phyloP scores from a whole-genome alignment of 2,797 vertebrate genomes.

The Enteromius treurensis region DNA sequence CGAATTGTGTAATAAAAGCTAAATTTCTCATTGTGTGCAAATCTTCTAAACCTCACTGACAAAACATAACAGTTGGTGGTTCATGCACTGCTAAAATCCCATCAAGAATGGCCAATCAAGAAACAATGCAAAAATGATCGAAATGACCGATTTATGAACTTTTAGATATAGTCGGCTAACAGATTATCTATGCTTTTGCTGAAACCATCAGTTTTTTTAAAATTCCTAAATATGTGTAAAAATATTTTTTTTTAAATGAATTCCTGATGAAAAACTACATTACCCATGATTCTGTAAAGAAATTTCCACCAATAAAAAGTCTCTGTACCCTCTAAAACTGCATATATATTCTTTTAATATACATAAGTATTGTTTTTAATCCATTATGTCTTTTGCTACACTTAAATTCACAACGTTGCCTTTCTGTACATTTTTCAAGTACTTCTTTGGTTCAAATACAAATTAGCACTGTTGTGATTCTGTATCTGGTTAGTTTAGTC shows the following conservation, averaged over 20 bases:
- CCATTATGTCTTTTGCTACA: background rate
- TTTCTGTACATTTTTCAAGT: background rate
- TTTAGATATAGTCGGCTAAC: too few species aligned
- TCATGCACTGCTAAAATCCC: background rate
- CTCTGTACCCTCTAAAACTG: background rate
- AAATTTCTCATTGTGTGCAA: conserved; percentile 6
- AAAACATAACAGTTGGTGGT: background rate
- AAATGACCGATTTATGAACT: background rate
- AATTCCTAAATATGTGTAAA: background rate
- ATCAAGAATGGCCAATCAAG: background rate
- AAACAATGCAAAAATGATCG: background rate
- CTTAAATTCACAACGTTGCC: background rate
- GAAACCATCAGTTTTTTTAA: background rate
- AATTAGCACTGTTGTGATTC: background rate
- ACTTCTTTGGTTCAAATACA: background rate
- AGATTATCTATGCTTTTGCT: background rate
- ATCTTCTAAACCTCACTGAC: background rate
- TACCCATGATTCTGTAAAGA: background rate
- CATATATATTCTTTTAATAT: background rate
- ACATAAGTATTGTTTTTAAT: background rate
- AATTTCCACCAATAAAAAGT: background rate
- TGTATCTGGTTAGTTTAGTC: background rate
- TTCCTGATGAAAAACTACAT: background rate
- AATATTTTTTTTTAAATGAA: background rate
- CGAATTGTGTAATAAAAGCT: background rate